Conservation (phyloP, 1,140 invertebrate genomes). For the Adelges cooleyi region DNA sequence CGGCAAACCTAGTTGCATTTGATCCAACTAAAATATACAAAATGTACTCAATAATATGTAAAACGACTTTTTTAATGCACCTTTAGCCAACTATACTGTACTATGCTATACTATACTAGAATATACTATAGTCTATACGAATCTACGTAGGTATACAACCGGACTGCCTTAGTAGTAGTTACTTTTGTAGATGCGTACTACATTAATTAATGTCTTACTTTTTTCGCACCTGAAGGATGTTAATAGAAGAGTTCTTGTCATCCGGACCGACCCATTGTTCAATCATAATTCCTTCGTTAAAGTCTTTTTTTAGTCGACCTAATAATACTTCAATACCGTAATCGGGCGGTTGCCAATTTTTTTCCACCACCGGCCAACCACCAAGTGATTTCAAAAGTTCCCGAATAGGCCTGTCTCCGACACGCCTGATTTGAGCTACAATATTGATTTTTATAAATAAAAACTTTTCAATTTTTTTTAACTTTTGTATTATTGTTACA, state of each 20-base stretch:
- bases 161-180: too few relatives aligned
- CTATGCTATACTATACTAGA: too few relatives aligned
- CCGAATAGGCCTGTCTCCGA: slow-evolving; percentile 53
- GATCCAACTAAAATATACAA: slow-evolving; percentile 54
- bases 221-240: slow-evolving; percentile 67
- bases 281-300: slow-evolving; percentile 61
- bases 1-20: slow-evolving; percentile 64
- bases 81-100: too few relatives aligned
- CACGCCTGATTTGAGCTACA: slow-evolving; percentile 55
- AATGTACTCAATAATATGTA: too few relatives aligned
- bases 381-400: slow-evolving; percentile 50
- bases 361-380: slow-evolving; percentile 63
- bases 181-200: slow-evolving; percentile 23
- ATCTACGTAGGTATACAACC: too few relatives aligned
- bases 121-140: too few relatives aligned
- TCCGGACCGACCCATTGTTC: slow-evolving; percentile 75
- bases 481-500: not conserved
- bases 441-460: not conserved
- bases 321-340: slow-evolving; percentile 49
- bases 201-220: slow-evolving; percentile 28
- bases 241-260: slow-evolving; percentile 70
- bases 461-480: not conserved
- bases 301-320: slow-evolving; percentile 54
- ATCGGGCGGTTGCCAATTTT: slow-evolving; percentile 48
- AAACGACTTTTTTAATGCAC: too few relatives aligned